These are phyloP conservation scores for Paedocypris micromegethes DNA, from an alignment of 2,797 vertebrate species.

Conservation along the genomic window DNA sequence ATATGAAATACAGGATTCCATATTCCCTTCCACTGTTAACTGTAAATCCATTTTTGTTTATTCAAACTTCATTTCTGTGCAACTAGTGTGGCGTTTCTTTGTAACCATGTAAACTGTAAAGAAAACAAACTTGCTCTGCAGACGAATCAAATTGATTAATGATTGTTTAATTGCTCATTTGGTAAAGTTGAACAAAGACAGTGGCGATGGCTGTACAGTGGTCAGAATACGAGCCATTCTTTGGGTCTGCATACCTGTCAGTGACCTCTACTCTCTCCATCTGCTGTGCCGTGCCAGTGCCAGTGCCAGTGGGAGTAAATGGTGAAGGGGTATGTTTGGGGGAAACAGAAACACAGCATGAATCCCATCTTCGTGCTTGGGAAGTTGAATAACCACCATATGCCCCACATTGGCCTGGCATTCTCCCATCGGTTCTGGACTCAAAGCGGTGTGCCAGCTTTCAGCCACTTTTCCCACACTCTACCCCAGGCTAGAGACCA, in stretches of 20 bases:
- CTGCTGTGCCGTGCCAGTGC: conserved; percentile 39
- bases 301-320: conserved; percentile 12
- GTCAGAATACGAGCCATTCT: not conserved
- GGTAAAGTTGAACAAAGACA: too few species aligned
- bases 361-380: conserved; percentile 30
- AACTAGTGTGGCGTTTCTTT: too few species aligned
- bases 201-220: not conserved
- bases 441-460: conserved; percentile 44
- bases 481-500: conserved; percentile 41
- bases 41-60: too few species aligned
- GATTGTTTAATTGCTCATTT: too few species aligned
- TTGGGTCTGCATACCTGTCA: conserved; percentile 39
- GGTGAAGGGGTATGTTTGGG: conserved; percentile 28
- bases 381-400: conserved; percentile 52
- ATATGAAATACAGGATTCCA: too few species aligned
- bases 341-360: conserved; percentile 40
- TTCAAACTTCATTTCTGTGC: too few species aligned
- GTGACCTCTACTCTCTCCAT: conserved; percentile 27
- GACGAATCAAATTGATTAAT: too few species aligned
- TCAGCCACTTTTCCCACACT: conserved; percentile 52
- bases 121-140: too few species aligned
- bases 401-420: conserved; percentile 49
- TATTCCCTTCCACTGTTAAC: too few species aligned
- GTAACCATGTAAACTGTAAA: too few species aligned
- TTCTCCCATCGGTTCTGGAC: conserved; percentile 43